phyloP scores from a whole-genome alignment of 92 coral and sea anemone species.

The Nematostella vectensis region DNA sequence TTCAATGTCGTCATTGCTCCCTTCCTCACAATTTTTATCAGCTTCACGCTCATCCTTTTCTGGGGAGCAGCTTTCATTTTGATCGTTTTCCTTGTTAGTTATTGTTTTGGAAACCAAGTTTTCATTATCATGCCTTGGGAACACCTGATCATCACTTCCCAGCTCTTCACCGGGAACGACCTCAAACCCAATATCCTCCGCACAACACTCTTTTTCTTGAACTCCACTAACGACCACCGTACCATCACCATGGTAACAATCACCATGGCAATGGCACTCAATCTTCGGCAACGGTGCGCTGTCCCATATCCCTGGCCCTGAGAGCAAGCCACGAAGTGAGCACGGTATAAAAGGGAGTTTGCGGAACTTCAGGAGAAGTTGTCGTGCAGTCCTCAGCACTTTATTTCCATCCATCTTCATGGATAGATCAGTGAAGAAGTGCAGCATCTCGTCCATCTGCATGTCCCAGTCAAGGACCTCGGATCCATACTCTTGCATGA shows the following conservation, averaged over 20 bases:
- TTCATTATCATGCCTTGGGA: too few relatives aligned
- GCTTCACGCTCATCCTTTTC: too few relatives aligned
- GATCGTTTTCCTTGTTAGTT: too few relatives aligned
- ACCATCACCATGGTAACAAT: slow-evolving; percentile 28
- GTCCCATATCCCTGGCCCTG: slow-evolving; percentile 98
- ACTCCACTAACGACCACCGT: too few relatives aligned
- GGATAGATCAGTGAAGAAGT: slow-evolving; percentile 84
- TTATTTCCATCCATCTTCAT: slow-evolving; percentile 90
- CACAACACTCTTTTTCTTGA: too few relatives aligned
- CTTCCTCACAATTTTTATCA: too few relatives aligned
- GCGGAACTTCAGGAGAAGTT: slow-evolving; percentile 79
- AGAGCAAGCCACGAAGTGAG: slow-evolving; percentile 78
- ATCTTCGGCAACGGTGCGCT: slow-evolving; percentile 90
- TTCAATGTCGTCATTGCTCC: neutral
- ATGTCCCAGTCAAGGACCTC: slow-evolving; percentile 50
- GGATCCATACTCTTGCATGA: slow-evolving; percentile 77
- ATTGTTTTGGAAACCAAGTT: too few relatives aligned
- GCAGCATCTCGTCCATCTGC: slow-evolving; percentile 85
- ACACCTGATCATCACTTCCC: too few relatives aligned
- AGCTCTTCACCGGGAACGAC: too few relatives aligned
- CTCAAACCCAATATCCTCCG: too few relatives aligned
- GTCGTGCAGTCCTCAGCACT: slow-evolving; percentile 83
- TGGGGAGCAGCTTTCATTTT: too few relatives aligned
- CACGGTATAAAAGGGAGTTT: slow-evolving; percentile 89
- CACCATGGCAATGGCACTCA: slow-evolving; percentile 77